A percentile compares a stretch with the other conserved stretches of the same genome.
These are phyloP conservation scores for Pheucticus melanocephalus DNA, from an alignment of 2,113 vertebrate species.

Conservation along the genomic window DNA sequence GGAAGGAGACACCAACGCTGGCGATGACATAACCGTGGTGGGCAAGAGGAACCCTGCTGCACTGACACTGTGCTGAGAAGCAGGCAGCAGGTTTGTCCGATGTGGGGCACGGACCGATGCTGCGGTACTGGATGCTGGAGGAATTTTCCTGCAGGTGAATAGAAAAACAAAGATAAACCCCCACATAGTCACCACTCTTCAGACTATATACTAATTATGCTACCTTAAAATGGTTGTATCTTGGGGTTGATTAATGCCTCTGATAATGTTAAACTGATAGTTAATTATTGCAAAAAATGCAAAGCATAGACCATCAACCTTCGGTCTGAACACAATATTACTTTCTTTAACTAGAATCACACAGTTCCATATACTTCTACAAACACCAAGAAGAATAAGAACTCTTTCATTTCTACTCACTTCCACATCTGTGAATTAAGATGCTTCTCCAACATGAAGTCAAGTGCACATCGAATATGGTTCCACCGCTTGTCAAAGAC, in stretches of 20 bases:
- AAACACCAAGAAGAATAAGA: neutral
- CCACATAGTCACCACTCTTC: neutral
- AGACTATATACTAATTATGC: neutral
- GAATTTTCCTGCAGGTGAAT: conserved; percentile 85
- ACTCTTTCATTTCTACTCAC: conserved; percentile 76
- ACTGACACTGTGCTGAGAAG: conserved; percentile 76
- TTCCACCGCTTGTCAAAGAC: conserved; percentile 95
- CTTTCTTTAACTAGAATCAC: neutral
- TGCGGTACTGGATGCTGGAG: conserved; percentile 85
- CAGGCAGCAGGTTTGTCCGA: conserved; percentile 81
- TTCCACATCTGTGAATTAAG: conserved; percentile 97
- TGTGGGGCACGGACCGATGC: conserved; percentile 78
- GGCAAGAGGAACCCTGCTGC: conserved; percentile 83
- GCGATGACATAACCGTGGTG: conserved; percentile 78
- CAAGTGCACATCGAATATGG: conserved; percentile 88
- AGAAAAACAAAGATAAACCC: neutral
- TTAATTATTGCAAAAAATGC: neutral
- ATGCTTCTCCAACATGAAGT: conserved; percentile 95
- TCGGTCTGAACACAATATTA: neutral
- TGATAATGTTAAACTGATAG: neutral
- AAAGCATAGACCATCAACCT: neutral
- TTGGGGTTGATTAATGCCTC: neutral
- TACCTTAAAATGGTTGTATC: neutral
- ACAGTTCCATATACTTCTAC: neutral
- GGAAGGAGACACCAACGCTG: conserved; percentile 73